phyloP scores from a whole-genome alignment of 2,113 vertebrate species.

The Alosa alosa region DNA sequence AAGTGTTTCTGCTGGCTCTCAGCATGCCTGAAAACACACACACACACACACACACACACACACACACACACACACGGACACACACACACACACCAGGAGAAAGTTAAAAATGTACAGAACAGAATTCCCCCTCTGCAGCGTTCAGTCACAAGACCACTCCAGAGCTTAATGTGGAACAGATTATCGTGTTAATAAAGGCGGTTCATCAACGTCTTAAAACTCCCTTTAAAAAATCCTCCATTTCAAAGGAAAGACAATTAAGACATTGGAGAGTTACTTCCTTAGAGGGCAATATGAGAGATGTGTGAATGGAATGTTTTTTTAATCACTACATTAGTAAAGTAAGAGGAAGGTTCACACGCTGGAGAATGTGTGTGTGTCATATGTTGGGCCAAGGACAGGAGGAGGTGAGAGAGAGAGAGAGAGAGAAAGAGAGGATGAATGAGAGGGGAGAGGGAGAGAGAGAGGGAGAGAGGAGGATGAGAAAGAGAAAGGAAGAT shows the following conservation, averaged over 20 bases:
- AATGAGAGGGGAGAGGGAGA: neutral
- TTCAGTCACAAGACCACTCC: neutral
- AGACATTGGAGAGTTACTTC: neutral
- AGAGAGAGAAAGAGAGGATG: no score
- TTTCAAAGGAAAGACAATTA: neutral
- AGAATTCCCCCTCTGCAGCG: neutral
- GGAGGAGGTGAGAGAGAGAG: no score
- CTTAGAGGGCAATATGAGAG: neutral
- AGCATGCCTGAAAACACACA: slow-evolving; percentile 78
- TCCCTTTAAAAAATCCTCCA: neutral
- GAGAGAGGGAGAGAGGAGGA: neutral
- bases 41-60: slow-evolving; percentile 27
- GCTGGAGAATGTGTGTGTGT: neutral
- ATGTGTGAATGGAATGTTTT: neutral
- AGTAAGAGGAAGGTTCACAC: no score
- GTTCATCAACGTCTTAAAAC: neutral
- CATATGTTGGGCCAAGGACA: no score
- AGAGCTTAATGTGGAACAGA: neutral
- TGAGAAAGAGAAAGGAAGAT: neutral
- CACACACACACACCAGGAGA: neutral
- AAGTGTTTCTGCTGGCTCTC: slow-evolving; percentile 99
- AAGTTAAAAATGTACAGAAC: neutral
- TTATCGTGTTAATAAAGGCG: neutral
- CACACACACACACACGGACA: neutral
- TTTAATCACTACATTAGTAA: no score